phyloP scores from a whole-genome alignment of 1,140 invertebrate species.

The Cecropterus lyciades region DNA sequence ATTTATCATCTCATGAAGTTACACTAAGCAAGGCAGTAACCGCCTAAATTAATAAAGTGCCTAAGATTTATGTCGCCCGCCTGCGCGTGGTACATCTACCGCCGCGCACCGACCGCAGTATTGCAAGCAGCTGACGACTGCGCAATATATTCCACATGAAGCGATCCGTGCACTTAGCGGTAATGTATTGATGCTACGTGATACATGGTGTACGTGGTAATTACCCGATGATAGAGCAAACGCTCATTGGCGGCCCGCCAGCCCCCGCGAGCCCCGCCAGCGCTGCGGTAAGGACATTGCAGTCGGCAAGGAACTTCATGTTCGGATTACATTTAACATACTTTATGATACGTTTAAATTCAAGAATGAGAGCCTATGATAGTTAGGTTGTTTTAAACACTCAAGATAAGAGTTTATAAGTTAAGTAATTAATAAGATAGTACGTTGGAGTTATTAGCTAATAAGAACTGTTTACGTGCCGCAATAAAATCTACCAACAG shows the following conservation, averaged over 20 bases:
- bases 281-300: slow-evolving; percentile 7
- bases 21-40: not conserved
- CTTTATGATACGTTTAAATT: not conserved
- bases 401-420: too few species aligned
- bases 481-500: too few species aligned
- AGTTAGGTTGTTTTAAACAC: too few species aligned
- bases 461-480: too few species aligned
- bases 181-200: slow-evolving; percentile 32
- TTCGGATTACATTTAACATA: slow-evolving; percentile 2
- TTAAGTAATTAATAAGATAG: too few species aligned
- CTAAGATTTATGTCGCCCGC: not conserved
- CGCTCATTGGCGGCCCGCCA: slow-evolving; percentile 23
- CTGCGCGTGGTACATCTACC: slow-evolving; percentile 13
- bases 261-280: not conserved
- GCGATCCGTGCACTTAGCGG: slow-evolving; percentile 21
- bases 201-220: slow-evolving; percentile 28
- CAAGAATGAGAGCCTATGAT: too few species aligned
- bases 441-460: too few species aligned
- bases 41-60: slow-evolving; percentile 1
- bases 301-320: not conserved
- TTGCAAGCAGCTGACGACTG: slow-evolving; percentile 24
- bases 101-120: slow-evolving; percentile 16
- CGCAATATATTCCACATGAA: slow-evolving; percentile 17
- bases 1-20: not conserved
- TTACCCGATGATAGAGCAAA: slow-evolving; percentile 29